Conservation (phyloP, 2,113 vertebrate species). For the Brachypodius melanocephalos region DNA sequence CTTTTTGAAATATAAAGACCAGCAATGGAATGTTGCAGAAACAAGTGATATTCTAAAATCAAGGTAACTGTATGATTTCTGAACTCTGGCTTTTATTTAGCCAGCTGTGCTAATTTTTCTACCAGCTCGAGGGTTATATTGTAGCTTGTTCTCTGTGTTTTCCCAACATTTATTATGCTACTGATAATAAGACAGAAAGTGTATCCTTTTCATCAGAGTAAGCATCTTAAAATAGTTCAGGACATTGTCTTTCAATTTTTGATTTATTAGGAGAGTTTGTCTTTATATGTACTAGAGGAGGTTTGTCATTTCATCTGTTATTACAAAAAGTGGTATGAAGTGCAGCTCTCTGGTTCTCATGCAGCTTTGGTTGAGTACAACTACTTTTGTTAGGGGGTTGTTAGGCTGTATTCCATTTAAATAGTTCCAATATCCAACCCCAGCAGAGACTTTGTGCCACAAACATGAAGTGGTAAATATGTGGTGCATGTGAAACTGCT, state of each 20-base stretch:
- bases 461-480: not conserved
- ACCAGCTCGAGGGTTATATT: not conserved
- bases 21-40: not conserved
- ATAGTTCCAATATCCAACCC: not conserved
- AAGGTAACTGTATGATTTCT: not conserved
- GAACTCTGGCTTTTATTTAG: not conserved
- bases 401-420: not conserved
- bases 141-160: not conserved
- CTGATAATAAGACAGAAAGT: not conserved
- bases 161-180: not conserved
- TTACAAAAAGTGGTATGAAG: not conserved
- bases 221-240: not conserved
- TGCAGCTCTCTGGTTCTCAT: not conserved
- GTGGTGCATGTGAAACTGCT: not conserved
- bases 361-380: not conserved
- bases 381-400: not conserved
- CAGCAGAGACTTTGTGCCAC: not conserved
- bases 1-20: not conserved
- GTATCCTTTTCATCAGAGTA: not conserved
- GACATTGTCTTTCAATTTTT: not conserved
- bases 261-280: not conserved
- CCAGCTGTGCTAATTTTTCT: not conserved
- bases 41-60: not conserved
- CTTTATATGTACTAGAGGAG: not conserved
- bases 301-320: not conserved